Base-by-base conservation (phyloP, 1,140 invertebrate genomes). In the Dendrolimus kikuchii region DNA sequence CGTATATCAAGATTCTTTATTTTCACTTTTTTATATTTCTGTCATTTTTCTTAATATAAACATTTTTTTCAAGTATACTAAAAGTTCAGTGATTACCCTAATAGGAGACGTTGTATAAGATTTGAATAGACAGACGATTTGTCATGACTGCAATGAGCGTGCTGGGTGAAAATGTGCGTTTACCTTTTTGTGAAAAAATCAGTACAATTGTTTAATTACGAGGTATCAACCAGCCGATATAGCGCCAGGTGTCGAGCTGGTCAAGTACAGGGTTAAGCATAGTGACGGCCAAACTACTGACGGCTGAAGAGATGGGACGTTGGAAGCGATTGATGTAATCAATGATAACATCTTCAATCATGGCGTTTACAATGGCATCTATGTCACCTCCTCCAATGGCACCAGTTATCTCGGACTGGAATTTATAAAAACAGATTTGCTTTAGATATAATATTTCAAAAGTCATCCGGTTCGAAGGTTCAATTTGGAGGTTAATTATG, bases 381-480 rank as follows among this genome's bases (percentile, higher is more conserved):
- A 87, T 81, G 44, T 81, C 71, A 8, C 80, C 77, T 40, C 83
- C 83, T 5, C 83, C 84, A 48, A 87, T 74, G 6, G 70, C 77
- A 9, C 77, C 77, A 5, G 60, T 68, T 10, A 74, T 46, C 8
- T 62, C 40, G 0, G 71, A 72, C 77, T 81, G 60, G 10, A 64
- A 64, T 8, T 6, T 44, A 49, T 51, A 10, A 48, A 38, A 8
- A 9, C 6, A 37, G 7, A 36, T 41, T 4, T n/a, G 46, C 36
- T 49, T n/a, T 5, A 0, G 39, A 38, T 5, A 0, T 49, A 7
- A 38, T 49, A 39, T 49, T 8, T 46, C 5, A 9, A 5, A 46
- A 46, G 6, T 46, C 23, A 23, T 23, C 23, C 23, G 23, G 23
- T 23, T 23, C 23, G 23, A 23, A 23, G 23, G 23, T 23, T 23